Evolutionary conservation across 2,113 vertebrate species (phyloP), one percentile per base, ranked within the genome.

Genomic region (Indri indri): DNA sequence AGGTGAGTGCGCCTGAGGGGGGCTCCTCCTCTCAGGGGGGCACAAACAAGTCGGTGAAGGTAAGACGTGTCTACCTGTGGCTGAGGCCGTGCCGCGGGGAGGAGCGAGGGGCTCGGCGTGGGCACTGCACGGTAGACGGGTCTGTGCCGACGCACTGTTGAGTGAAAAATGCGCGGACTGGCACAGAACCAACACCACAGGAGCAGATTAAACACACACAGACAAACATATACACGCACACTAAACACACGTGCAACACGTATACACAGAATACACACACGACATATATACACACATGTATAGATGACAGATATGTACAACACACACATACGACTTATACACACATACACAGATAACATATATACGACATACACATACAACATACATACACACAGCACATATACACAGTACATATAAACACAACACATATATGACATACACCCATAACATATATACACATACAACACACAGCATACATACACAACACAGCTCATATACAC

Each of bases 61-160:
- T 27, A 30, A 63, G 30, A 11, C 5, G 59, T 27, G 54, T 57
- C 22, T 7, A 30, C 25, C 61, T 63, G 61, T 22, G 6, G 8
- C 6, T 20, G 18, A 8, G 16, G 2, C 32, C 63, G 27, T 0
- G 1, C 66, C n/a, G 27, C 5, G 8, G 20, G 25, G 2, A 30
- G 94, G 17, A 8, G 27, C 37, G 2, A 10, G 0, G 27, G 54
- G 17, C 32, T 18, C 5, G 4, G 63, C 2, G 42, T 25, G 4
- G 0, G 30, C 16, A 7, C 63, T 25, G 22, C 20, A 4, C 32
- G 0, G 32, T 0, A 2, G 25, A 6, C 54, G 32, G 23, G 54
- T 4, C 80, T 34, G 8, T 16, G 10, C 22, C 16, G 16, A 7
- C 27, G 7, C 0, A 8, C 50, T 0, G 6, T 13, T 3, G 23